phyloP scores from a whole-genome alignment of 2,113 vertebrate species.

The Lycaon pictus region DNA sequence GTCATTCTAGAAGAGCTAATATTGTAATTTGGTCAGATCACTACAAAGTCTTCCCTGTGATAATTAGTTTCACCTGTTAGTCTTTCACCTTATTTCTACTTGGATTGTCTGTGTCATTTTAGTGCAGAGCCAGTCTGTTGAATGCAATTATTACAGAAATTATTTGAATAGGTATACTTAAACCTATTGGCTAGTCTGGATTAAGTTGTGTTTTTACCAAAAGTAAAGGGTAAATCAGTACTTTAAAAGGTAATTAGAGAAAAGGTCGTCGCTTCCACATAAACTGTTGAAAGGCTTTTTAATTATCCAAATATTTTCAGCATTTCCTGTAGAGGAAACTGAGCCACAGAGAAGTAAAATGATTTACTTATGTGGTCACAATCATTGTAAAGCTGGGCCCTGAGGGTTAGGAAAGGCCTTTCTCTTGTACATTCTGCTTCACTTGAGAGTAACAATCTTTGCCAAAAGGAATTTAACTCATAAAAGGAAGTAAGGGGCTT shows the following conservation, averaged over 20 bases:
- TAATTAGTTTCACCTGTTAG: conserved; percentile 3
- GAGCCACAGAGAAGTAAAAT: neutral
- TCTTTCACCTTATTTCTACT: neutral
- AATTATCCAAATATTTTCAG: conserved; percentile 44
- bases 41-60: neutral
- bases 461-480: neutral
- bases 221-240: conserved; percentile 23
- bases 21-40: neutral
- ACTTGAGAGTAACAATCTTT: neutral
- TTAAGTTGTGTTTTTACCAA: neutral
- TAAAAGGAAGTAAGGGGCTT: neutral
- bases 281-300: neutral
- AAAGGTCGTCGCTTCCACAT: neutral
- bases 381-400: neutral
- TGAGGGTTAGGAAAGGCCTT: neutral
- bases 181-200: neutral
- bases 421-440: neutral
- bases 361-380: neutral
- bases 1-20: neutral
- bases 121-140: neutral
- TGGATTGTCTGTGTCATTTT: neutral
- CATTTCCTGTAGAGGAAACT: neutral
- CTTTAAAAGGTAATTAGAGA: conserved; percentile 24
- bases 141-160: neutral
- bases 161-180: conserved; percentile 16